phyloP scores from a whole-genome alignment of 2,113 vertebrate species.

The Scalopus aquaticus region DNA sequence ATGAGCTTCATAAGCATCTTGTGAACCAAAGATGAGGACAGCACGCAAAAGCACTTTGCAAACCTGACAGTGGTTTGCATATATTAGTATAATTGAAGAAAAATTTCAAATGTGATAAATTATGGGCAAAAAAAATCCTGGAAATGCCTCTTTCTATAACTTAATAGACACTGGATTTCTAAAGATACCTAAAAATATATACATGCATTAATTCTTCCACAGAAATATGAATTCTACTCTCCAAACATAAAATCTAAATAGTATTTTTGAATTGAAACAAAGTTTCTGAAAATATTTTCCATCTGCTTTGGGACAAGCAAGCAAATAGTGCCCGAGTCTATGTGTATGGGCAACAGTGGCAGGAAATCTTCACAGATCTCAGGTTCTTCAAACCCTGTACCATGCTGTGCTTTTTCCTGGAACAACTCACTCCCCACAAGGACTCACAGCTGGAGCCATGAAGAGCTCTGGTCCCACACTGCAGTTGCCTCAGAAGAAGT shows the following conservation, averaged over 20 bases:
- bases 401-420: conserved; percentile 47
- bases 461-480: background rate
- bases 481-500: background rate
- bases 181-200: background rate
- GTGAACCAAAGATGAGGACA: background rate
- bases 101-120: background rate
- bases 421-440: conserved; percentile 46
- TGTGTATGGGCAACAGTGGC: conserved; percentile 1
- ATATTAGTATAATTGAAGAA: conserved; percentile 49
- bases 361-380: conserved; percentile 45
- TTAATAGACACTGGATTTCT: background rate
- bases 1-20: background rate
- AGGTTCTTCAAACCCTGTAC: conserved; percentile 42
- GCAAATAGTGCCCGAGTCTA: conserved; percentile 1
- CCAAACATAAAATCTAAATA: conserved; percentile 40
- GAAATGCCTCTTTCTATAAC: conserved; percentile 29
- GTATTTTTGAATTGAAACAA: conserved; percentile 13
- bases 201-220: background rate
- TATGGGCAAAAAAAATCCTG: conserved; percentile 29
- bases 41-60: background rate
- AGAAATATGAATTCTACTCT: conserved; percentile 18
- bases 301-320: conserved; percentile 4
- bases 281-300: conserved; percentile 48
- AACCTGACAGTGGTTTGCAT: background rate
- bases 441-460: background rate